Base-by-base conservation (phyloP, 2,797 vertebrate genomes). In the Sebastes oblongus region DNA sequence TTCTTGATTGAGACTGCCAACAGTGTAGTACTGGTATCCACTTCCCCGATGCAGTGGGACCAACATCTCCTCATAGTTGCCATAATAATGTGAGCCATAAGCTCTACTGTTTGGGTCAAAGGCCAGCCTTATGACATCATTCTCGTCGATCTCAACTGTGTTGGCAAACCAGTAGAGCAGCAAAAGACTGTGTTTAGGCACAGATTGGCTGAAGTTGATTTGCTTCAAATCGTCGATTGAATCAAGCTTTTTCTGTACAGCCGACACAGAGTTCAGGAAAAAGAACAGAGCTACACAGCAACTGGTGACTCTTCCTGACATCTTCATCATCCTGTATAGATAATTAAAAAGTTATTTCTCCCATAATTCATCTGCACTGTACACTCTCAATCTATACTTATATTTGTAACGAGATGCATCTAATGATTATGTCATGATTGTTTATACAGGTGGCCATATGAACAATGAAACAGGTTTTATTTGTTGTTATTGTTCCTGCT, bases 81-180 rank as follows among this genome's bases (percentile, higher is more conserved):
- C 60, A 30, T 92, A 94, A 66, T 89, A 54, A 83, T 94, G 92
- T 20, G 90, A 79, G 8, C 92, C 90, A 5, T 89, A 94, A 39
- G 87, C 82, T 11, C 55, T 60, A 1, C 1, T 6, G 32, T 83
- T 32, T 8, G 89, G 89, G 14, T 93, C 66, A 71, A 94, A 94
- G 10, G 66, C 88, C 72, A 91, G 61, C 14, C 2, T 2, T 54
- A 92, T 74, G 3, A 64, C 2, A 8, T 82, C 5, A 3, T 88
- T 67, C 5, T 65, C 56, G 58, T 90, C 65, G 0, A 90, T 78
- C 0, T 88, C 10, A 16, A 92, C 24, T 4, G 2, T 20, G 71
- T 89, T 88, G 27, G 90, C 86, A 73, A 94, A 92, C 93, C 91
- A 94, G 77, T 93, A 39, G n/a, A 93, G 90, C 71, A 93, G 72